Base-by-base conservation (phyloP, 2,888 invertebrate species). In the Cheilosia variabilis region DNA sequence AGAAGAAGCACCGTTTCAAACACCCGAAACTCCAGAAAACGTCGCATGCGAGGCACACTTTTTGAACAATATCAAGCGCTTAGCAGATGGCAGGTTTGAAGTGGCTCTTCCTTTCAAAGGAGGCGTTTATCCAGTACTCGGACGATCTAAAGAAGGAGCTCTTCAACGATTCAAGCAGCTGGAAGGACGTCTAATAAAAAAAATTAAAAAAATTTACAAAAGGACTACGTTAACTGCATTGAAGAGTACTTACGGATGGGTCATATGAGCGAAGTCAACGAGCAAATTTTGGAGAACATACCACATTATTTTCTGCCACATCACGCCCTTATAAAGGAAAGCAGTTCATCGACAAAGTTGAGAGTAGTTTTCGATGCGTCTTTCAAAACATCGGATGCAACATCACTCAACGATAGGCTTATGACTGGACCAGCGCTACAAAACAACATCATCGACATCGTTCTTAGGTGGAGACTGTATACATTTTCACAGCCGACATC, bases 401-500 rank as follows among this genome's bases (percentile, higher is more conserved):
- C 82, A 1, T 87, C 87, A 31, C 55, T 89, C 3, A 90, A 89
- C 62, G 62, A 62, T 7, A 50, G 71, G 7, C 86, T 89, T 22
- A 50, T 76, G 22, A 45, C 27, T 13, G 87, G 87, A 15, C 62
- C 62, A 17, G 27, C 62, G n/a, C 27, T 62, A 10, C 43, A 62
- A 27, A 24, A 43, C 9, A 43, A 27, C 31, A 62, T 62, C 27
- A 27, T 45, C 10, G 27, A 31, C n/a, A 19, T 62, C 19, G 45
- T 62, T 31, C 45, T 62, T 27, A 47, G 62, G 19, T 62, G 62
- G 62, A 45, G 45, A 2, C 31, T 31, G 27, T 57, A 76, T 45
- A 69, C 52, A 83, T 76, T 10, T 82, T 92, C 13, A 89, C 89
- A 9, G 86, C 87, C 15, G 88, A 88, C 34, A 80, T 88, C 4